Conservation (phyloP, 2,888 invertebrate genomes). For the Conops quadrifasciatus region DNA sequence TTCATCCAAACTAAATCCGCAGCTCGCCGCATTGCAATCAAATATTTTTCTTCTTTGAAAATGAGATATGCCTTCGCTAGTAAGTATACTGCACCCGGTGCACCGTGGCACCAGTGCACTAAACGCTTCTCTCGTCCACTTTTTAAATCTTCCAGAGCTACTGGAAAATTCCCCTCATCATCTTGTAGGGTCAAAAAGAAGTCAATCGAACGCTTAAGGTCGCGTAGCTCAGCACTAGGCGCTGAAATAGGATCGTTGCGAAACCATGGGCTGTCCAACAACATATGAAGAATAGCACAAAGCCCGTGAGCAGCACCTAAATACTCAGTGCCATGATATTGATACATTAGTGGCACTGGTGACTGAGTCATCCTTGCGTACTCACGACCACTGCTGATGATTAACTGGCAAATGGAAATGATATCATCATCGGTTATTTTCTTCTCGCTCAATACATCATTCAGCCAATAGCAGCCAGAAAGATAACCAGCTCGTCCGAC, state of each 20-base stretch:
- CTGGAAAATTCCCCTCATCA: slow-evolving; percentile 78
- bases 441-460: slow-evolving; percentile 58
- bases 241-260: slow-evolving; percentile 53
- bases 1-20: slow-evolving; percentile 83
- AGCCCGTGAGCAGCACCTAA: slow-evolving; percentile 74
- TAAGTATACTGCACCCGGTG: slow-evolving; percentile 81
- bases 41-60: slow-evolving; percentile 78
- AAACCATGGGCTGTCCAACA: slow-evolving; percentile 69
- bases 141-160: slow-evolving; percentile 73
- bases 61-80: slow-evolving; percentile 81
- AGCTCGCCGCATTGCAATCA: slow-evolving; percentile 73
- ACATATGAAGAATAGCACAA: slow-evolving; percentile 72
- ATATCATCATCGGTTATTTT: slow-evolving; percentile 67
- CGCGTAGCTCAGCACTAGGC: slow-evolving; percentile 60
- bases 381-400: slow-evolving; percentile 76
- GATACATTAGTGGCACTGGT: slow-evolving; percentile 78
- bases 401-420: slow-evolving; percentile 73
- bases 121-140: slow-evolving; percentile 71
- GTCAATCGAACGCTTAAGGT: slow-evolving; percentile 74
- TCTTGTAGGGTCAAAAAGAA: slow-evolving; percentile 71
- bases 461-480: slow-evolving; percentile 79
- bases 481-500: slow-evolving; percentile 87
- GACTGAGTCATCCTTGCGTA: slow-evolving; percentile 71
- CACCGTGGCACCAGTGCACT: slow-evolving; percentile 92
- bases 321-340: slow-evolving; percentile 67